Evolutionary conservation across 2,113 vertebrate genomes (phyloP), one percentile per base, ranked within the genome.

Genomic region (Osmerus mordax): DNA sequence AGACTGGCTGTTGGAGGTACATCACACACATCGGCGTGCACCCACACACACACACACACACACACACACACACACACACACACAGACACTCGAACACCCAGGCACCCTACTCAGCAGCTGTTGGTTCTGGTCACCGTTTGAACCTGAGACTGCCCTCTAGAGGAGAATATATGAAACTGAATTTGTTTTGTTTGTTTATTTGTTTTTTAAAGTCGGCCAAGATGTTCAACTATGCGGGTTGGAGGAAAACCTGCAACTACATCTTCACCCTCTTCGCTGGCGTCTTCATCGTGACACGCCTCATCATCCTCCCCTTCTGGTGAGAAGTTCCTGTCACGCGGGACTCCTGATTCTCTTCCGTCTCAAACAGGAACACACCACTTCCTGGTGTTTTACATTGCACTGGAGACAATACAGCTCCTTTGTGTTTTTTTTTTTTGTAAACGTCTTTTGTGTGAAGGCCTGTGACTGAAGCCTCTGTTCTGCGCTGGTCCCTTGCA

Each of bases 201-300:
- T 18, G 28, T 78, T 54, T 15, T 65, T 51, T 21, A 28, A 41
- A 97, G 95, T 96, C 95, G 0, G 97, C 96, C 81, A 99, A 99
- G 88, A 98, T 98, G 94, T 98, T 99, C 74, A 98, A 97, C 90
- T 99, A 99, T 0, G 97, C 96, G 0, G 95, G 94, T 15, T 98
- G 97, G 97, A 96, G 92, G 62, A 95, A 92, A 79, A 95, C 94
- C 16, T 98, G 96, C 85, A 97, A 99, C 89, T 91, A 89, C 65
- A 92, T 98, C 81, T 99, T 98, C 91, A 93, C 94, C 1, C 0
- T 94, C 70, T 99, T 99, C 0, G 95, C 97, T 0, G 79, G 86
- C 0, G 90, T 97, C 75, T 99, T 98, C 90, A 94, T 99, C 77
- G 3, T 97, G 86, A 95, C 96, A 0, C 92, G 97, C 11, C 91